Conservation (phyloP, 2,888 invertebrate genomes). For the Hybos culiciformis region DNA sequence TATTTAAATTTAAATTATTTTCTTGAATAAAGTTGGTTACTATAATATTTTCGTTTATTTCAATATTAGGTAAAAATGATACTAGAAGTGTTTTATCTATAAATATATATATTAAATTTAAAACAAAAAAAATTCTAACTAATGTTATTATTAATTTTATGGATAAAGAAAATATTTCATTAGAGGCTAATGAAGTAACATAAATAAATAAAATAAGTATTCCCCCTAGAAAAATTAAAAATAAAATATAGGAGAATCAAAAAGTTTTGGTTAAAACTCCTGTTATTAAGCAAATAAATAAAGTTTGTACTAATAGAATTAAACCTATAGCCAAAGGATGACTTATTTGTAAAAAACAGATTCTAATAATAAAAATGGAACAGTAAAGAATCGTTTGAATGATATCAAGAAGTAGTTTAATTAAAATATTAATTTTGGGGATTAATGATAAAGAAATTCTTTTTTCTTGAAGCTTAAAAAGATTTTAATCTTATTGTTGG, state of each 20-base stretch:
- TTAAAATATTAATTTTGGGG: conserved; percentile 56
- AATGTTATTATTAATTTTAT: conserved; percentile 24
- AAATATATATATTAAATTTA: conserved; percentile 20
- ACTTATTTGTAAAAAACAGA: conserved; percentile 34
- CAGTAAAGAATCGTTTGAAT: conserved; percentile 22
- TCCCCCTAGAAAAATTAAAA: conserved; percentile 48
- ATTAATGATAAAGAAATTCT: conserved; percentile 45
- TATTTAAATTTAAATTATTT: conserved; percentile 38
- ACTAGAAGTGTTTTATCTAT: conserved; percentile 23
- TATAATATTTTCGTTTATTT: conserved; percentile 27
- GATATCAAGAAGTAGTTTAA: conserved; percentile 48
- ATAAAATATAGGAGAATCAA: conserved; percentile 48
- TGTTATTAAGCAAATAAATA: conserved; percentile 37
- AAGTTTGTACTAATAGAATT: conserved; percentile 40
- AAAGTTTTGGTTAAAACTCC: conserved; percentile 39
- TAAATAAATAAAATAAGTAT: conserved; percentile 52
- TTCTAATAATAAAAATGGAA: conserved; percentile 27
- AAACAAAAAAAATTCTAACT: conserved; percentile 19
- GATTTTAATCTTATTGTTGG: conserved; percentile 41
- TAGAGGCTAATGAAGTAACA: conserved; percentile 46
- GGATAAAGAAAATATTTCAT: conserved; percentile 42
- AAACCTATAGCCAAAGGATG: conserved; percentile 43
- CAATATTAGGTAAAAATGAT: conserved; percentile 32
- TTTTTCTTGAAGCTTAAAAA: conserved; percentile 50
- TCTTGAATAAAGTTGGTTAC: conserved; percentile 25